Conservation (phyloP, 2,797 vertebrate genomes). For the Salmo trutta region DNA sequence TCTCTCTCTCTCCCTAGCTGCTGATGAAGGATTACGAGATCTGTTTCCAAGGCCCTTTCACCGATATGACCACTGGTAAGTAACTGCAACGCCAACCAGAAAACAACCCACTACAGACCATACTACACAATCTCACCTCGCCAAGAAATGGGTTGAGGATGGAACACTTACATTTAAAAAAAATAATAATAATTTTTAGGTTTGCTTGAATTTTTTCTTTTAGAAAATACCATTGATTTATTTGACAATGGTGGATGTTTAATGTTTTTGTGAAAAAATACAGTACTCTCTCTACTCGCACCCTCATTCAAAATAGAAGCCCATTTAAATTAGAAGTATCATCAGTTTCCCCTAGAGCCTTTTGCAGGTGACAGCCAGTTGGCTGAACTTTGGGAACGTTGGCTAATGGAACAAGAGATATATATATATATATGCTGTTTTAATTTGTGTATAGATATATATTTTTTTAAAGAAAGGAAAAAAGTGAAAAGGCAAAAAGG, state of each 20-base stretch:
- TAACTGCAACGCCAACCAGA: not conserved
- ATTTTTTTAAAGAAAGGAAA: not conserved
- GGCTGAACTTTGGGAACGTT: conserved; percentile 14
- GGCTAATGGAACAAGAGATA: conserved; percentile 1
- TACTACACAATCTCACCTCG: not conserved
- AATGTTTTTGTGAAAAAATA: not conserved
- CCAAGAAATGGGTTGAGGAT: no score
- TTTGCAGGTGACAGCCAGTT: no score
- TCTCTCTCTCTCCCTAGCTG: conserved; percentile 69
- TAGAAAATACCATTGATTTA: not conserved
- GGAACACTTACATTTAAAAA: no score
- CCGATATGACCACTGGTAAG: conserved; percentile 87
- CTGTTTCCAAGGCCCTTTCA: conserved; percentile 87
- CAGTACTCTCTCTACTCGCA: no score
- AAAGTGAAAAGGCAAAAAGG: not conserved
- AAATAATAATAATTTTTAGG: no score
- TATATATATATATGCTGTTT: not conserved
- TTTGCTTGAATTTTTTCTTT: not conserved
- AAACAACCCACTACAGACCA: not conserved
- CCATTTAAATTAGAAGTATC: not conserved
- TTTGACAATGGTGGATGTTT: not conserved
- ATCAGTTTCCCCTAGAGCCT: not conserved
- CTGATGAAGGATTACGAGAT: conserved; percentile 84
- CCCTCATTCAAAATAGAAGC: no score
- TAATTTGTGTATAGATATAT: conserved; percentile 20